Evolutionary conservation across 2,888 invertebrate species (phyloP).

Genomic region (Athetis lepigone): DNA sequence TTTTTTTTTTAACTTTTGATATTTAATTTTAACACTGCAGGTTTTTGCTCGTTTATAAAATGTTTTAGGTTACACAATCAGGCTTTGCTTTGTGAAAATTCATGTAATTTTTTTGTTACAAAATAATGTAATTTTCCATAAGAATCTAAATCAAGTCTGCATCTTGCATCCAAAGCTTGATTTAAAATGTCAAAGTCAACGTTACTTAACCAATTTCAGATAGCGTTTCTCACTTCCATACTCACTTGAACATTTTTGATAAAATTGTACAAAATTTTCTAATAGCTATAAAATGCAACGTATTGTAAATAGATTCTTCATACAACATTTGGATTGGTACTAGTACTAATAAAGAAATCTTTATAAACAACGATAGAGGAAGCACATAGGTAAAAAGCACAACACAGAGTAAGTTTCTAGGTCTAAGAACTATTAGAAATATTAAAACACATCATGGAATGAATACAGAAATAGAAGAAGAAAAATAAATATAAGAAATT

Average conservation of each 20-base stretch:
- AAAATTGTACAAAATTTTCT: slow-evolving; percentile 54
- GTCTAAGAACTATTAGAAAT: slow-evolving; percentile 39
- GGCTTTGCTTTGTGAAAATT: too few relatives aligned
- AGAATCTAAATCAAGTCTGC: too few relatives aligned
- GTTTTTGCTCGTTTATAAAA: too few relatives aligned
- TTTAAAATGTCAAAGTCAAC: too few relatives aligned
- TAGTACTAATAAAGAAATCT: slow-evolving; percentile 53
- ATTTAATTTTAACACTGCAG: too few relatives aligned
- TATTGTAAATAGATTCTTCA: slow-evolving; percentile 57
- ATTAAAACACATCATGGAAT: too few relatives aligned
- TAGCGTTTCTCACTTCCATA: slow-evolving; percentile 32
- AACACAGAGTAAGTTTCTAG: slow-evolving; percentile 80
- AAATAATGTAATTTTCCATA: too few relatives aligned
- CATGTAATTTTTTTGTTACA: too few relatives aligned
- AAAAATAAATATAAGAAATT: neutral
- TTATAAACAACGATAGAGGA: slow-evolving; percentile 74
- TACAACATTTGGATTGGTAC: slow-evolving; percentile 30
- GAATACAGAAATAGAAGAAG: slow-evolving; percentile 4
- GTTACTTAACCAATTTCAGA: neutral
- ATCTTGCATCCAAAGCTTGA: too few relatives aligned
- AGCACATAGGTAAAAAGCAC: slow-evolving; percentile 85
- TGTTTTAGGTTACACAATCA: too few relatives aligned
- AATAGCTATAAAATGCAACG: slow-evolving; percentile 55
- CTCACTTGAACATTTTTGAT: slow-evolving; percentile 32
- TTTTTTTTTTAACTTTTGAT: too few relatives aligned